Conservation (phyloP, 2,113 vertebrate species). For the Cygnus buccinator region DNA sequence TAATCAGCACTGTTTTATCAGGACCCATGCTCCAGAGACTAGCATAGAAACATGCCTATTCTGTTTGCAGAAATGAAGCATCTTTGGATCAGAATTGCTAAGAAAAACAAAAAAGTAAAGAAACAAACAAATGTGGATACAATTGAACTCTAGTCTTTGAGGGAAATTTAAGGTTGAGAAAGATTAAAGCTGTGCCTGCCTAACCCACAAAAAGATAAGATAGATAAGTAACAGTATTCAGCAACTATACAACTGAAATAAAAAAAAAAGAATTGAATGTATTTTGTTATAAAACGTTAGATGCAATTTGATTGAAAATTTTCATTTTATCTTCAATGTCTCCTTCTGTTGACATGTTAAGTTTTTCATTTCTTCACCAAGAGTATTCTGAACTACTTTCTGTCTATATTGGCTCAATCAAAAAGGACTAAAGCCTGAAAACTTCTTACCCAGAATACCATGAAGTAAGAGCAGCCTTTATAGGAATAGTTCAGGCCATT, state of each 20-base stretch:
- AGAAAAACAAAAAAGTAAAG: background rate
- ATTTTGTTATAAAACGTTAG: background rate
- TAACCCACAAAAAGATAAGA: accelerated
- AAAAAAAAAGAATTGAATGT: background rate
- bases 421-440: background rate
- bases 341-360: background rate
- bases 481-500: accelerated
- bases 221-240: background rate
- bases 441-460: accelerated
- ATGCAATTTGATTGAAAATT: background rate
- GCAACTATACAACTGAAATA: background rate
- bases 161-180: background rate
- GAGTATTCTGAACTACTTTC: background rate
- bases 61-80: background rate
- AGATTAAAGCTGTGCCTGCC: background rate
- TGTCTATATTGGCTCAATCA: background rate
- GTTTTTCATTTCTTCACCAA: background rate
- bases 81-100: background rate
- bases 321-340: background rate
- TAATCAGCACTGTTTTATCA: background rate
- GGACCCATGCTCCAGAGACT: background rate
- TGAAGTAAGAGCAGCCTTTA: accelerated
- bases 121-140: accelerated
- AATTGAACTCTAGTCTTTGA: background rate
- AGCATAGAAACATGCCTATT: background rate